Base-by-base conservation (phyloP, 2,113 vertebrate genomes). In the Beaufortia kweichowensis region DNA sequence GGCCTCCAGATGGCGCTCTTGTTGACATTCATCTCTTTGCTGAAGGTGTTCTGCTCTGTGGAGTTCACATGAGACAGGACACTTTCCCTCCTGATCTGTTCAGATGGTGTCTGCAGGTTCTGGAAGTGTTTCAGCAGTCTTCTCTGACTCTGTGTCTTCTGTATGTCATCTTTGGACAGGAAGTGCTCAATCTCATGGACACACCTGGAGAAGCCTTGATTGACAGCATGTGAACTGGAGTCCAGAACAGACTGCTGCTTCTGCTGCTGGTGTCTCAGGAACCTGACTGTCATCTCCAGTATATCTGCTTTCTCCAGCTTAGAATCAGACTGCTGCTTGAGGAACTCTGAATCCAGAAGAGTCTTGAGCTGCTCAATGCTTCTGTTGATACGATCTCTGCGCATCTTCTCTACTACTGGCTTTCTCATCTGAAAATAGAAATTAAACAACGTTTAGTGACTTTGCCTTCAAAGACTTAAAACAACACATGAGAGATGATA, bases 231-330 rank as follows among this genome's bases (percentile, higher is more conserved):
- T 50, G 56, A 17, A 4, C 35, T 63, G 72, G 35, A 39, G 35
- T 39, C 35, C 35, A 39, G 35, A 39, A 39, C 35, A 39, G 35
- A 39, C 35, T 39, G 35, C n/a, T n/a, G n/a, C n/a, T n/a, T n/a
- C n/a, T n/a, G n/a, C n/a, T n/a, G n/a, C 35, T 39, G 35, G 35
- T 39, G 35, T 39, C 8, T 39, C 35, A 39, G 9, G 35, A 39
- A 39, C 8, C 48, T 83, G 19, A 89, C 86, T 0, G 81, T 79
- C 85, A 86, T 88, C 84, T 91, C 87, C 87, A 77, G 86, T 82
- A 90, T 83, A 64, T 90, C 86, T 50, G 87, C 41, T 86, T 90
- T 91, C 84, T 91, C 86, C 81, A 90, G 83, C 85, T 90, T 89
- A 83, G 81, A 89, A 80, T 90, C 87, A 46, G 35, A 39, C 35